These are phyloP conservation scores for Heteropelma amictum DNA, from an alignment of 2,888 invertebrate genomes.

Conservation along the genomic window DNA sequence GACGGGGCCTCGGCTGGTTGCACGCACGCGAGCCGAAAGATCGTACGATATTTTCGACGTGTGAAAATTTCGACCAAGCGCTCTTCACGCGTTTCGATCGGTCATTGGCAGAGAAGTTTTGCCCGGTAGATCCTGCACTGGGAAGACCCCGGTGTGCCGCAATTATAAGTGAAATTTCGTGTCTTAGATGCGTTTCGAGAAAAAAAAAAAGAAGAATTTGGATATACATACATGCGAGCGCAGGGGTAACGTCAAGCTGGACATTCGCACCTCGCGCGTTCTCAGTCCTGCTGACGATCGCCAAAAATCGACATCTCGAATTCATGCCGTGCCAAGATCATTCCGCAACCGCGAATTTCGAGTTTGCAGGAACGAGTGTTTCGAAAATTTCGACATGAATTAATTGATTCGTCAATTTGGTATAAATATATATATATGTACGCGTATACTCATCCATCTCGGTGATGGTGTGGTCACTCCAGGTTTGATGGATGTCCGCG, in stretches of 20 bases:
- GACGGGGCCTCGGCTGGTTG: constrained; percentile 44
- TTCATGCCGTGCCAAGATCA: too few species aligned
- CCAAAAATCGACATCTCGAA: neutral
- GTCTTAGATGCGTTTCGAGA: neutral
- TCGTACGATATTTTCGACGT: constrained; percentile 63
- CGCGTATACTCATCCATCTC: too few species aligned
- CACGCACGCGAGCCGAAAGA: constrained; percentile 45
- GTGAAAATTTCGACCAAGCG: constrained; percentile 48
- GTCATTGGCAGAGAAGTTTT: constrained; percentile 12
- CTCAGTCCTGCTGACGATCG: too few species aligned
- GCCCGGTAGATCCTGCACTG: constrained; percentile 4
- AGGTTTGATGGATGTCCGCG: too few species aligned
- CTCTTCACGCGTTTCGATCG: constrained; percentile 38
- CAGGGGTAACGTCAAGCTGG: too few species aligned
- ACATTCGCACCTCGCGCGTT: too few species aligned
- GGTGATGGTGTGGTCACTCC: too few species aligned
- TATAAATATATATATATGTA: too few species aligned
- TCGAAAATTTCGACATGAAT: too few species aligned
- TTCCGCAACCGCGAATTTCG: too few species aligned
- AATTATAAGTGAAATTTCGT: constrained; percentile 32
- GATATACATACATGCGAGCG: neutral
- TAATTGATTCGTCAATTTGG: too few species aligned
- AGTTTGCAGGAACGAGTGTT: too few species aligned
- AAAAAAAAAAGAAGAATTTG: neutral
- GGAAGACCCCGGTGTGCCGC: constrained; percentile 10